Conservation (phyloP, 30 jellyfish, hydroid and myxozoan species). For the Aurelia aurita complex sp. Pacific region DNA sequence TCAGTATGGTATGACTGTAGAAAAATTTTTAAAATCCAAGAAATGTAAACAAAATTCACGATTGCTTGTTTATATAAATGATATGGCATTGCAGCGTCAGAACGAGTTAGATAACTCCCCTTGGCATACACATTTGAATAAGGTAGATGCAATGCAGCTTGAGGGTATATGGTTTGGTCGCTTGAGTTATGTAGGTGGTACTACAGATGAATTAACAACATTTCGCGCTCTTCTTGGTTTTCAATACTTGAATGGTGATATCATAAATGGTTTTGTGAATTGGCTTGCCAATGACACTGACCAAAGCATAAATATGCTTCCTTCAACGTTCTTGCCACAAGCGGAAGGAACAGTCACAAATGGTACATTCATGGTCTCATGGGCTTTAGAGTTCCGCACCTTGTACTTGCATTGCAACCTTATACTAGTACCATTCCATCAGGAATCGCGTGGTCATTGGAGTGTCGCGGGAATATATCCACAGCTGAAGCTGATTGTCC, state of each 20-base stretch:
- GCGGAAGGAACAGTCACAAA: not conserved
- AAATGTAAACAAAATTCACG: not conserved
- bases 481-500: not conserved
- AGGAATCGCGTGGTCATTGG: not conserved
- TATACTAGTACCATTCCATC: constrained; percentile 4
- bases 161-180: not conserved
- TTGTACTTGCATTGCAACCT: not conserved
- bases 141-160: not conserved
- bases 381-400: not conserved
- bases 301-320: not conserved
- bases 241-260: too few species aligned
- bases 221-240: too few species aligned
- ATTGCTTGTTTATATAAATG: not conserved
- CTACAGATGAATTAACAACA: too few species aligned
- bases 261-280: too few species aligned
- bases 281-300: too few species aligned
- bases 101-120: not conserved
- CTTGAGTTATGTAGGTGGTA: too few species aligned
- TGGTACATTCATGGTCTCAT: not conserved
- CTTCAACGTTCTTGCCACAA: not conserved
- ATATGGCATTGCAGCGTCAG: not conserved
- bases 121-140: not conserved
- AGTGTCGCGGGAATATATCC: constrained; percentile 12
- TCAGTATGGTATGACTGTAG: not conserved
- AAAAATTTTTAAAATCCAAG: not conserved